Conservation (phyloP, 23 tunicate species). For the Ascidia mentula region DNA sequence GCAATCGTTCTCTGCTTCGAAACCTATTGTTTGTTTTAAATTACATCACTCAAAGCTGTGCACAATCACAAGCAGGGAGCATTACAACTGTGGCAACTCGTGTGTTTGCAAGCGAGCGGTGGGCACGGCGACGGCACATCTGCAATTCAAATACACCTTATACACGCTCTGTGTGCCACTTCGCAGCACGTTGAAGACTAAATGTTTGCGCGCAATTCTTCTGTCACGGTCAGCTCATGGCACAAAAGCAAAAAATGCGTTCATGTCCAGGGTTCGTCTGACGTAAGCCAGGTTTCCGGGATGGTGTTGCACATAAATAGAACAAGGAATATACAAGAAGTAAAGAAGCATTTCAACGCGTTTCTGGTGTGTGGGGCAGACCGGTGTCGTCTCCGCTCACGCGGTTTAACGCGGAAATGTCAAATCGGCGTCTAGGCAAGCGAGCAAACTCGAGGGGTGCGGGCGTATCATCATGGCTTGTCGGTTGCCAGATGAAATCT, state of each 20-base stretch:
- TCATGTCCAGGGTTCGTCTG: neutral
- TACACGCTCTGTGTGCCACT: neutral
- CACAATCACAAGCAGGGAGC: too few species aligned
- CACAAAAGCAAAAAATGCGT: neutral
- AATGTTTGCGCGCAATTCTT: neutral
- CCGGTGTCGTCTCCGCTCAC: neutral
- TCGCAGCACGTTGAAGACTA: neutral
- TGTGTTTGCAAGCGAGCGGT: too few species aligned
- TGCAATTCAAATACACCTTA: slow-evolving; percentile 1
- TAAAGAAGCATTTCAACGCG: neutral
- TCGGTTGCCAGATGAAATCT: neutral
- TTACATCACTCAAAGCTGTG: too few species aligned
- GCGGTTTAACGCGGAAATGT: slow-evolving; percentile 50
- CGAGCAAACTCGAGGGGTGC: neutral
- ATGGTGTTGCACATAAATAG: neutral
- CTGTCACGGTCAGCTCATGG: too few species aligned
- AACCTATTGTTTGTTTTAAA: too few species aligned
- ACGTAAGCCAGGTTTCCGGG: too few species aligned
- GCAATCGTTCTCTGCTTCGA: too few species aligned
- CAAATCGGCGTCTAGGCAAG: slow-evolving; percentile 27
- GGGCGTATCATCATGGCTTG: neutral
- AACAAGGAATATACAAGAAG: neutral
- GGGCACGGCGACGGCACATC: too few species aligned
- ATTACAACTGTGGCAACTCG: too few species aligned
- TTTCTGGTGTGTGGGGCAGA: neutral